phyloP scores from a whole-genome alignment of 2,888 invertebrate species.

The Ophonus ardosiacus region DNA sequence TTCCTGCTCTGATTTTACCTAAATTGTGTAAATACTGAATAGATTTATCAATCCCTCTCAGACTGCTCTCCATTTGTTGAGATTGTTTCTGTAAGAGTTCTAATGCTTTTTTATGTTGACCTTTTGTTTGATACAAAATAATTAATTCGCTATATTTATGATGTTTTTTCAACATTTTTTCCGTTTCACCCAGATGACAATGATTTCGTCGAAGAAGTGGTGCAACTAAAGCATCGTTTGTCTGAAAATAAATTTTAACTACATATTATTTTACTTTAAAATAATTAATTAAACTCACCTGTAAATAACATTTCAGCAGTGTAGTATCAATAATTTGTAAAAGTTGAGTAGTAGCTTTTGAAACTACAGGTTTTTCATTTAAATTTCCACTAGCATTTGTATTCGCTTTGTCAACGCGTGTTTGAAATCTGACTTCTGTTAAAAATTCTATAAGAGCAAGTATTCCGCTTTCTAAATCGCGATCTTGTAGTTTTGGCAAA shows the following conservation, averaged over 20 bases:
- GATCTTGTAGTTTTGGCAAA: slow-evolving; percentile 83
- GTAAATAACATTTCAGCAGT: slow-evolving; percentile 96
- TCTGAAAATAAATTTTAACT: slow-evolving; percentile 75
- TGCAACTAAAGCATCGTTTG: slow-evolving; percentile 96
- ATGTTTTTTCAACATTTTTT: slow-evolving; percentile 90
- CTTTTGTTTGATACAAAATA: slow-evolving; percentile 96
- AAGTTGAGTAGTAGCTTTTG: slow-evolving; percentile 80
- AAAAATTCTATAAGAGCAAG: slow-evolving; percentile 94
- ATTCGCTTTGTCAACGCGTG: slow-evolving; percentile 74
- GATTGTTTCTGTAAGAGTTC: slow-evolving; percentile 90
- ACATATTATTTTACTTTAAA: background rate
- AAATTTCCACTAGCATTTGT: slow-evolving; percentile 72
- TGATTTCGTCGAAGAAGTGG: slow-evolving; percentile 93
- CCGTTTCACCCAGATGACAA: slow-evolving; percentile 96
- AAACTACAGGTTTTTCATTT: slow-evolving; percentile 74
- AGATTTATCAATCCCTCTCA: slow-evolving; percentile 89
- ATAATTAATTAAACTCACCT: slow-evolving; percentile 75
- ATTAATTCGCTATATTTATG: slow-evolving; percentile 95
- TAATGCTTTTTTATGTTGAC: slow-evolving; percentile 93
- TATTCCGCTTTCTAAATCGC: slow-evolving; percentile 91
- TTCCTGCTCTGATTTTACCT: slow-evolving; percentile 76
- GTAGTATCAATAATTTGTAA: slow-evolving; percentile 98
- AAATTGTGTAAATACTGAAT: slow-evolving; percentile 94
- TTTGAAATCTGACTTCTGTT: slow-evolving; percentile 83
- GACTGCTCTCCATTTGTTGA: slow-evolving; percentile 84